Evolutionary conservation across 1,140 invertebrate species (phyloP).

Genomic region (Harpegnathos saltator): DNA sequence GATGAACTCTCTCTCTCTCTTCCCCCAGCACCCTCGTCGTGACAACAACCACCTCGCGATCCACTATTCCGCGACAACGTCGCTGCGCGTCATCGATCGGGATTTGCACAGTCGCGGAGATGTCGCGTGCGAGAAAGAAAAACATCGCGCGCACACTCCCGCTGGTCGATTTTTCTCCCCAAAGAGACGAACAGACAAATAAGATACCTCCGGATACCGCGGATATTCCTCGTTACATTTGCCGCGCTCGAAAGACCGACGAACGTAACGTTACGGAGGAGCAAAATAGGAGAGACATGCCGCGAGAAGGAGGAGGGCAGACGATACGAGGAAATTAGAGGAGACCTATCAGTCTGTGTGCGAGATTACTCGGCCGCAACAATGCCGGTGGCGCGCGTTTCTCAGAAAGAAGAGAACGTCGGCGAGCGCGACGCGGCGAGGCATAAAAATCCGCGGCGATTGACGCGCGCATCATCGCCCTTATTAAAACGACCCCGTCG

Average conservation of each 20-base stretch:
- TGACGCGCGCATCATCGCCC: constrained; percentile 42
- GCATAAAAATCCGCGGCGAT: constrained; percentile 27
- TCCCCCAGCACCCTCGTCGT: background rate
- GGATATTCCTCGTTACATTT: no score
- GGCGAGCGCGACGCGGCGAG: background rate
- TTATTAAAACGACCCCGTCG: constrained; percentile 67
- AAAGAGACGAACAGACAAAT: no score
- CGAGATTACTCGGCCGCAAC: background rate
- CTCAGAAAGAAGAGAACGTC: background rate
- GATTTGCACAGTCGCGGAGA: background rate
- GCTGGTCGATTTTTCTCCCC: no score
- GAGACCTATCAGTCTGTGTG: no score
- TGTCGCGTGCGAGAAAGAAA: background rate
- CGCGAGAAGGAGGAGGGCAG: background rate
- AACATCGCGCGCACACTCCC: no score
- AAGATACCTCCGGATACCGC: no score
- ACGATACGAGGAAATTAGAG: background rate
- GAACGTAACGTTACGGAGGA: background rate
- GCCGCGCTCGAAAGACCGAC: no score
- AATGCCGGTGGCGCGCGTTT: background rate
- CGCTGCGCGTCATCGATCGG: background rate
- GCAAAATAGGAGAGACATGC: no score
- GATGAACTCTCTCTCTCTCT: constrained; percentile 21
- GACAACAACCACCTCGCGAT: constrained; percentile 13
- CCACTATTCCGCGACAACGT: constrained; percentile 7